These are phyloP conservation scores for Dromaius novaehollandiae DNA, from an alignment of 2,113 vertebrate genomes.

Conservation along the genomic window DNA sequence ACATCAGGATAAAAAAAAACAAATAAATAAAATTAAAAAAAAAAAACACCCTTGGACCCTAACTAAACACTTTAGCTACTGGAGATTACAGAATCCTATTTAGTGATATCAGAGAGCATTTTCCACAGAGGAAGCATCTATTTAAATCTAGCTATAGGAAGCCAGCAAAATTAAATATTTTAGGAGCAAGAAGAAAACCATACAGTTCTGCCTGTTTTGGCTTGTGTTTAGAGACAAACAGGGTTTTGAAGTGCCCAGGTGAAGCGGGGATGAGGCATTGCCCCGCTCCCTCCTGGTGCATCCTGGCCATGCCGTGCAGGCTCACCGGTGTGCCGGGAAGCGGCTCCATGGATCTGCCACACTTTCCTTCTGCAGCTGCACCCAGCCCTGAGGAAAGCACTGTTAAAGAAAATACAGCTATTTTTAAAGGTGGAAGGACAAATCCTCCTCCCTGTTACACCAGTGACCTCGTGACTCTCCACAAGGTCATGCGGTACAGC, in stretches of 20 bases:
- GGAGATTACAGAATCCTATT: conserved; percentile 56
- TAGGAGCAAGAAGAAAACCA: neutral
- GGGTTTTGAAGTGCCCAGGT: neutral
- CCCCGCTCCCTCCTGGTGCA: rapidly evolving
- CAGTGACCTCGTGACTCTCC: conserved; percentile 7
- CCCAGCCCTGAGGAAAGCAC: neutral
- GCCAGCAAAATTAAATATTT: neutral
- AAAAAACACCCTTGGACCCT: neutral
- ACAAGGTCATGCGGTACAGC: neutral
- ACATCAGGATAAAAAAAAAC: neutral
- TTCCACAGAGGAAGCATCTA: neutral
- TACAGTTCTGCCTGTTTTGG: neutral
- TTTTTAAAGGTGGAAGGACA: conserved; percentile 45
- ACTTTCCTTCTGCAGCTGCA: neutral
- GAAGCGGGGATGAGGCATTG: neutral
- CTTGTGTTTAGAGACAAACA: neutral
- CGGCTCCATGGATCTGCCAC: neutral
- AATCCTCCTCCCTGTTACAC: conserved; percentile 46
- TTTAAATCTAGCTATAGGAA: neutral
- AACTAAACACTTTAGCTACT: conserved; percentile 31
- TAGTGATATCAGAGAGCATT: conserved; percentile 27
- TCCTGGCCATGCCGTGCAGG: neutral
- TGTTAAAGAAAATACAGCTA: neutral
- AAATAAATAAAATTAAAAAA: too few species aligned
- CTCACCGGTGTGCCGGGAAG: neutral